These are phyloP conservation scores for Phengaris arion DNA, from an alignment of 2,888 invertebrate genomes.

Conservation along the genomic window DNA sequence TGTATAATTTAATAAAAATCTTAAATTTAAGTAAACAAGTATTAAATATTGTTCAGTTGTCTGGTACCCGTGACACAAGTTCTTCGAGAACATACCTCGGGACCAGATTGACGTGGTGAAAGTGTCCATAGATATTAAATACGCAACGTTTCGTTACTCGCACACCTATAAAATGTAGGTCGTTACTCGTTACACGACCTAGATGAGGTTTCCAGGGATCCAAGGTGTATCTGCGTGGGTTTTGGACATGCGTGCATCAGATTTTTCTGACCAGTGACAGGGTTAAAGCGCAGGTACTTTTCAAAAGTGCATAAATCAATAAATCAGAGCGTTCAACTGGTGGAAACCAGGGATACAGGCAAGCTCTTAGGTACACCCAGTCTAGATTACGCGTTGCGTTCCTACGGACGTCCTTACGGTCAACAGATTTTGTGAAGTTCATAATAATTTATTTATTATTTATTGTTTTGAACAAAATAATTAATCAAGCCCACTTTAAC, in stretches of 20 bases:
- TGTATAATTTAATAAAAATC: too few relatives aligned
- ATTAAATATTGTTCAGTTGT: too few relatives aligned
- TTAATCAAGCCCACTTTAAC: too few relatives aligned
- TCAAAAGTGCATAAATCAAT: slow-evolving; percentile 1
- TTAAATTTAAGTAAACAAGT: too few relatives aligned
- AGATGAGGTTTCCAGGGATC: neutral
- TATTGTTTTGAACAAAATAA: too few relatives aligned
- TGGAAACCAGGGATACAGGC: neutral
- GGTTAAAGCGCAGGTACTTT: neutral
- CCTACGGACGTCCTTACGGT: slow-evolving; percentile 5
- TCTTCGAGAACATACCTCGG: too few relatives aligned
- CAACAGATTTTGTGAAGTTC: neutral
- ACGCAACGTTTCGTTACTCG: neutral
- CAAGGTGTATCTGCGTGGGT: neutral
- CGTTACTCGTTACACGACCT: neutral
- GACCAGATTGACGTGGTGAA: too few relatives aligned
- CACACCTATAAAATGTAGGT: neutral
- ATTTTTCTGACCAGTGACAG: neutral
- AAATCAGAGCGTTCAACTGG: neutral
- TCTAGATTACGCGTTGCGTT: neutral
- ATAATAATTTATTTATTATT: neutral
- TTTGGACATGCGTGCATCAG: neutral
- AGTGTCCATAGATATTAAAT: too few relatives aligned
- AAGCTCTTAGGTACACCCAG: neutral
- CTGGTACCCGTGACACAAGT: too few relatives aligned